These are phyloP conservation scores for Ascaphus truei DNA, from an alignment of 2,113 vertebrate species.

Conservation along the genomic window DNA sequence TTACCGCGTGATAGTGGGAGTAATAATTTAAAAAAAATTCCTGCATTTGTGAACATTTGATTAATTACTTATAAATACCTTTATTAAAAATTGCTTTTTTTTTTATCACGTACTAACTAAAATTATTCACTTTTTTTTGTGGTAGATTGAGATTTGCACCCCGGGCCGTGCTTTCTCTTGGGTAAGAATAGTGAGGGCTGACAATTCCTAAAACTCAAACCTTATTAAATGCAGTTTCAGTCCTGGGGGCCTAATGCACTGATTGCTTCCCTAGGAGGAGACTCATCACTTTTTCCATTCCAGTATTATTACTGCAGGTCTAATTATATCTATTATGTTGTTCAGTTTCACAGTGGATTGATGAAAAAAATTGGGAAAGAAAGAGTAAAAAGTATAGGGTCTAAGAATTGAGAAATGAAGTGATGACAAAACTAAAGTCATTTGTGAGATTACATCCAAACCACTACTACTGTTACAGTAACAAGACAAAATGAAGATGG, in stretches of 20 bases:
- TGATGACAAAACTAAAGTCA: conserved; percentile 47
- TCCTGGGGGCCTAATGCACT: conserved; percentile 58
- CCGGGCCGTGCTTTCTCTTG: conserved; percentile 48
- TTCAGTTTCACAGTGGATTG: conserved; percentile 53
- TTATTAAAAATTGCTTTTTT: too few relatives aligned
- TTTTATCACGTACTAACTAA: too few relatives aligned
- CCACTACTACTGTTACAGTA: conserved; percentile 48
- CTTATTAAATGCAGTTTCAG: conserved; percentile 71
- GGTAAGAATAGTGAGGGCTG: conserved; percentile 47
- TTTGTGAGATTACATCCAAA: conserved; percentile 53
- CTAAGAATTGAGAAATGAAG: conserved; percentile 45
- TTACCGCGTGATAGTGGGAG: too few relatives aligned
- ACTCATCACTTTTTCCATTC: conserved; percentile 54
- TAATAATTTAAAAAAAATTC: too few relatives aligned
- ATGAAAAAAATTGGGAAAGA: conserved; percentile 22
- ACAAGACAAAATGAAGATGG: conserved; percentile 58
- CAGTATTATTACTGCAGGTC: conserved; percentile 57
- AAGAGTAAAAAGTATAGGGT: conserved; percentile 12
- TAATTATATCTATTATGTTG: conserved; percentile 68
- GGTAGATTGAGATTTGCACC: conserved; percentile 62
- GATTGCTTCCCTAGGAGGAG: conserved; percentile 62
- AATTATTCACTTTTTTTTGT: too few relatives aligned
- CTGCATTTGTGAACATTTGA: too few relatives aligned
- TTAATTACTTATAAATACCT: too few relatives aligned
- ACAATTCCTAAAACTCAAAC: conserved; percentile 69